These are phyloP conservation scores for Thymelicus lineola DNA, from an alignment of 2,888 invertebrate genomes.

Conservation along the genomic window DNA sequence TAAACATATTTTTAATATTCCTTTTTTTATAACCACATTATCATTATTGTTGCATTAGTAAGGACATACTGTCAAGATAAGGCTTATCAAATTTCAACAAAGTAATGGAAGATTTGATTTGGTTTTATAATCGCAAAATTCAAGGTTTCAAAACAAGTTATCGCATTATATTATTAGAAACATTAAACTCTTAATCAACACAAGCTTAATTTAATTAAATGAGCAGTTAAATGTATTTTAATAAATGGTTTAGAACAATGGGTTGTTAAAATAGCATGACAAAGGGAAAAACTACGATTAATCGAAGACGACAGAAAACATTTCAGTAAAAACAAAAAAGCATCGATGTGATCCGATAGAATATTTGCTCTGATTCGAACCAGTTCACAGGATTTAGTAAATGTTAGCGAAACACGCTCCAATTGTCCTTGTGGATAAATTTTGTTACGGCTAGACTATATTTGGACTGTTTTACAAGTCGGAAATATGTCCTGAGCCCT, in stretches of 20 bases:
- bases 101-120: slow-evolving; percentile 5
- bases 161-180: background rate
- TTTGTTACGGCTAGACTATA: slow-evolving; percentile 23
- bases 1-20: slow-evolving; percentile 32
- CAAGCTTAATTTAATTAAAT: too few relatives aligned
- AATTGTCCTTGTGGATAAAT: slow-evolving; percentile 40
- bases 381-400: slow-evolving; percentile 50
- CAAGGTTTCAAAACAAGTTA: slow-evolving; percentile 8
- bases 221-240: too few relatives aligned
- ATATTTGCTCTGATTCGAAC: slow-evolving; percentile 53
- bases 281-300: background rate
- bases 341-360: slow-evolving; percentile 44
- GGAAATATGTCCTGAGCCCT: background rate
- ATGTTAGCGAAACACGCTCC: slow-evolving; percentile 49
- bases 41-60: slow-evolving; percentile 29
- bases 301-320: slow-evolving; percentile 12
- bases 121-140: slow-evolving; percentile 6
- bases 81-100: slow-evolving; percentile 24
- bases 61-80: slow-evolving; percentile 17
- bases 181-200: background rate
- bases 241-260: too few relatives aligned
- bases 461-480: background rate
- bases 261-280: background rate
- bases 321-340: slow-evolving; percentile 30
- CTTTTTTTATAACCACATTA: slow-evolving; percentile 30